Base-by-base conservation (phyloP, 2,797 vertebrate genomes). In the Pygocentrus nattereri region DNA sequence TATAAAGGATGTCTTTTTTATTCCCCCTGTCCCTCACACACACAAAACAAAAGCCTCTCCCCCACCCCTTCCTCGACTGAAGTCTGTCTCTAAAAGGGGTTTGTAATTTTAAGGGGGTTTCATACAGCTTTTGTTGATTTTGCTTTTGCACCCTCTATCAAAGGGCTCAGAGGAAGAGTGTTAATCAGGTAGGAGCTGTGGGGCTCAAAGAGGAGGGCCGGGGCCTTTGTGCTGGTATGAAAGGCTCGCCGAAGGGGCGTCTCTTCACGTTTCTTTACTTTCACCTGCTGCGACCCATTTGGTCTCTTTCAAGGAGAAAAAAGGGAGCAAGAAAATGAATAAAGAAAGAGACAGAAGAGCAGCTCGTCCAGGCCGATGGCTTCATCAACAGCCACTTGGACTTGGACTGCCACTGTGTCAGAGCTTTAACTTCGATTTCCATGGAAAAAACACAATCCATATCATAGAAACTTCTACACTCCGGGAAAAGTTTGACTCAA, bases 221-320 rank as follows among this genome's bases (percentile, higher is more conserved):
- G 94, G 88, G 92, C 91, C 90, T 96, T 97, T 98, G 95, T 97
- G 93, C 89, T 91, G 78, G 92, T 91, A 92, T 97, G 95, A 97
- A 96, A 96, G 92, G 91, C 89, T 82, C 90, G 90, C 89, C 86
- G 80, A 89, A 90, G 94, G 92, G 92, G 92, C 89, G 92, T 93
- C 93, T 94, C 96, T 96, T 96, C 88, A 94, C 92, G 90, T 97
- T 97, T 98, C 97, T 99, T 97, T 97, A 95, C 95, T 97, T 97
- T 98, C 97, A 98, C 96, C 97, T 98, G 96, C 97, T 98, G 97
- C 93, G 96, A 95, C 92, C 93, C 95, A 97, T 98, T 97, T 96
- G 96, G 94, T 97, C 95, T 95, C 95, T 98, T 96, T 97, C 96
- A 97, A 95, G 94, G 93, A 95, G 95, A 96, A 91, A 91, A 95